Evolutionary conservation across 1,140 invertebrate species (phyloP), one percentile per base, ranked within the genome.

Genomic region (Caenorhabditis tropicalis): DNA sequence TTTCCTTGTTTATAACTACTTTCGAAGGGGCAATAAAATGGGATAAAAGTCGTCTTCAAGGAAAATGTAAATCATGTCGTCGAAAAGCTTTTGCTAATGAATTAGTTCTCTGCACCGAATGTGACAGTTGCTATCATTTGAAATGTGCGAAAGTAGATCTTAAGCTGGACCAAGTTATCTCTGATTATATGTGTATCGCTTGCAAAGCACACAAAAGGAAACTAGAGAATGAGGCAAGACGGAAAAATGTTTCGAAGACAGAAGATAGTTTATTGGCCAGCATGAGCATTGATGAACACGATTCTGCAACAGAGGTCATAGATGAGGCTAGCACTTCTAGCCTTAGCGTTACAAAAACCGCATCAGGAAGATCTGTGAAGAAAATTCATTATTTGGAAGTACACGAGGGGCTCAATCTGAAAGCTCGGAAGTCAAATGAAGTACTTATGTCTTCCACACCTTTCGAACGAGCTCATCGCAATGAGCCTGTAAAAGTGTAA

Each of bases 111-210:
- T 85, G 84, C 81, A 31, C 82, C 19, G 60, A 70, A 12, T 85
- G 84, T 43, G 84, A 85, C 31, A 70, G 46, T 24, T 85, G 84
- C 31, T 85, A 48, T 43, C 84, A 85, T 51, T 21, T 85, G 84
- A 58, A 83, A 29, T 85, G 84, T 60, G 84, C 81, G 6, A 43
- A 43, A 43, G 5, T 43, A 5, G n/a, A n/a, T n/a, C n/a, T n/a
- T n/a, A 81, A 83, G 24, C 21, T 70, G 21, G 33, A 60, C 1
- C 15, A 31, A 19, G 27, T 43, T 0, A 6, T n/a, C n/a, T 6
- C 27, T 2, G 80, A 79, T 31, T 85, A 81, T 81, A 27, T 48
- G 43, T 85, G 84, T 46, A 16, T 31, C 0, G 16, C 10, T 16
- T 85, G 84, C 60, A 19, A 24, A 36, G 83, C 70, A 7, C 46